Percentiles rank a stretch among this genome's conserved stretches.
phyloP scores from a whole-genome alignment of 2,113 vertebrate species.

The Esox niger region DNA sequence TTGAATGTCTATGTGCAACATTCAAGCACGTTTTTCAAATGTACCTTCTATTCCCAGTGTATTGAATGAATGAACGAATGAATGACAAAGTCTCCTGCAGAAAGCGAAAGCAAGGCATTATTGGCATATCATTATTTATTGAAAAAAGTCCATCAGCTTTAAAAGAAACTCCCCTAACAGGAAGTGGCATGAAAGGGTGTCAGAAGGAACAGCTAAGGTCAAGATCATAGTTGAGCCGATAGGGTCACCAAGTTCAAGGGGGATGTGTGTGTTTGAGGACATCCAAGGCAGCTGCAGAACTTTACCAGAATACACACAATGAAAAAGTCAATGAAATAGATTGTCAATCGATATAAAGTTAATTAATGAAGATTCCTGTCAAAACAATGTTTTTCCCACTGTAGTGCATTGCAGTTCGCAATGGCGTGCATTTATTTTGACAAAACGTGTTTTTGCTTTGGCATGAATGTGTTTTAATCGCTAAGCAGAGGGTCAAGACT shows the following conservation, averaged over 20 bases:
- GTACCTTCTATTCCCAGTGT: too few relatives aligned
- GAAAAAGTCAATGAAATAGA: slow-evolving; percentile 52
- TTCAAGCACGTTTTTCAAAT: too few relatives aligned
- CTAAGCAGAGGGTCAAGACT: background rate
- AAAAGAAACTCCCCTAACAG: slow-evolving; percentile 73
- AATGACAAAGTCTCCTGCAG: background rate
- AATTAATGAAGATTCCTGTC: background rate
- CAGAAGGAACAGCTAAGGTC: slow-evolving; percentile 41
- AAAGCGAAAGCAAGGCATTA: slow-evolving; percentile 30
- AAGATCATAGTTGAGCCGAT: slow-evolving; percentile 37
- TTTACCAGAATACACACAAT: slow-evolving; percentile 59
- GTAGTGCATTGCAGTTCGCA: too few relatives aligned
- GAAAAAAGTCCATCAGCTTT: slow-evolving; percentile 79
- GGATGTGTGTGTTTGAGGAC: slow-evolving; percentile 29
- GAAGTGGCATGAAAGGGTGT: slow-evolving; percentile 72
- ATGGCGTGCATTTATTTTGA: too few relatives aligned
- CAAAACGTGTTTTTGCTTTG: too few relatives aligned
- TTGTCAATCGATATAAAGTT: slow-evolving; percentile 52
- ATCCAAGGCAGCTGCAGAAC: slow-evolving; percentile 73
- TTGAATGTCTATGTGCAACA: too few relatives aligned
- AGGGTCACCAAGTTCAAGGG: slow-evolving; percentile 68
- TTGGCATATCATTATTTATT: slow-evolving; percentile 87
- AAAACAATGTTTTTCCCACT: too few relatives aligned
- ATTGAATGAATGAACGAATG: too few relatives aligned
- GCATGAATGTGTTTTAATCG: too few relatives aligned